Base-by-base conservation (phyloP, 2,888 invertebrate genomes). In the Therioaphis trifolii region DNA sequence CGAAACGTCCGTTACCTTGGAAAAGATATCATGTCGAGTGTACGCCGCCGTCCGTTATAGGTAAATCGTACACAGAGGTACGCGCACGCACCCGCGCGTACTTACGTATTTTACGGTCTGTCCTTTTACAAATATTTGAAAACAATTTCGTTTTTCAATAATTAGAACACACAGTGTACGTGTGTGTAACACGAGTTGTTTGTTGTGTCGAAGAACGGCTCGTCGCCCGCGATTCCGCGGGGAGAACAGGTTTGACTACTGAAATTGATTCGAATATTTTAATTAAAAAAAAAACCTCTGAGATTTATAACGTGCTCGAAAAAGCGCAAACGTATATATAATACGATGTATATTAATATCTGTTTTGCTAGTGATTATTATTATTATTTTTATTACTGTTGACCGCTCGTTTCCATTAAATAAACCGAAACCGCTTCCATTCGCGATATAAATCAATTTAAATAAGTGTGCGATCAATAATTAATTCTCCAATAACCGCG, bases 371-470 rank as follows among this genome's bases (percentile, higher is more conserved):
- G 12, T 55, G 68, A 52, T 78, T 55, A 78, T 78, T 52, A 78
- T 40, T 55, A 78, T 61, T 71, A n/a, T n/a, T n/a, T n/a, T n/a
- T n/a, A n/a, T n/a, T n/a, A n/a, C n/a, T n/a, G n/a, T n/a, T n/a
- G n/a, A n/a, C 14, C 29, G 35, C 35, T 49, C 12, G 66, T 24
- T 68, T n/a, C 35, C 68, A 63, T 78, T 68, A 78, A 78, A 68
- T 78, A 55, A 78, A 78, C 5, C n/a, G 11, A 43, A 63, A 78
- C 52, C n/a, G 14, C 78, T 78, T 78, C 35, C 40, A 78, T n/a
- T n/a, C n/a, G n/a, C n/a, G n/a, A n/a, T n/a, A 78, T 78, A 78
- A 78, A 78, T 78, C 78, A 78, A 78, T 68, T 78, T 40, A n/a
- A 68, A 78, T 40, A 78, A 24, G 18, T 78, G 24, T 68, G 78